These are phyloP conservation scores for Steinernema feltiae DNA, from an alignment of 1,140 invertebrate genomes.

Conservation along the genomic window DNA sequence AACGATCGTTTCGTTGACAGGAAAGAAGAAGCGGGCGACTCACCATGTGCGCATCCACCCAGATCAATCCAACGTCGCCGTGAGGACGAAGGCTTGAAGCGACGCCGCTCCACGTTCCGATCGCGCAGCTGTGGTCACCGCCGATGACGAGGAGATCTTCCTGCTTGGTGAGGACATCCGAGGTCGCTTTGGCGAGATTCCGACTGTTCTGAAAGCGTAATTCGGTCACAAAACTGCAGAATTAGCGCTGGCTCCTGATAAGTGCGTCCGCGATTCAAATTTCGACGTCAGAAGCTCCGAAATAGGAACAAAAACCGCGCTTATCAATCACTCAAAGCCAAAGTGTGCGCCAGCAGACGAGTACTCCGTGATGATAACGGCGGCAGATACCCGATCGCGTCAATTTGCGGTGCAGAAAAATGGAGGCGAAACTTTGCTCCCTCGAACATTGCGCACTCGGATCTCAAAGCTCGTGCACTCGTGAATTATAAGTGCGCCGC, in stretches of 20 bases:
- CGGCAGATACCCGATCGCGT: no score
- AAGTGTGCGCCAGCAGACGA: no score
- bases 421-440: no score
- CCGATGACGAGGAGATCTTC: conserved; percentile 46
- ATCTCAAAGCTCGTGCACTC: no score
- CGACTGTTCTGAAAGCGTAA: conserved; percentile 33
- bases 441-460: no score
- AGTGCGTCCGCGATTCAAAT: no score
- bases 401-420: no score
- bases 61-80: conserved; percentile 47
- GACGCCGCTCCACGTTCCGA: conserved; percentile 49
- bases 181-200: conserved; percentile 31
- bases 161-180: conserved; percentile 21
- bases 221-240: conserved; percentile 1
- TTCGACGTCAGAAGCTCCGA: neutral
- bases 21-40: neutral
- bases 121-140: conserved; percentile 49
- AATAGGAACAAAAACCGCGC: no score
- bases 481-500: no score
- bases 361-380: no score
- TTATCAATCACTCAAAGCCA: no score
- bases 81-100: conserved; percentile 34
- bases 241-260: neutral
- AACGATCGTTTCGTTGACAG: conserved; percentile 9
- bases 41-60: conserved; percentile 53